Percentiles rank a stretch among this genome's conserved stretches.
Evolutionary conservation across 2,888 invertebrate genomes (phyloP).

Genomic region (Scaptomyza polygonia): DNA sequence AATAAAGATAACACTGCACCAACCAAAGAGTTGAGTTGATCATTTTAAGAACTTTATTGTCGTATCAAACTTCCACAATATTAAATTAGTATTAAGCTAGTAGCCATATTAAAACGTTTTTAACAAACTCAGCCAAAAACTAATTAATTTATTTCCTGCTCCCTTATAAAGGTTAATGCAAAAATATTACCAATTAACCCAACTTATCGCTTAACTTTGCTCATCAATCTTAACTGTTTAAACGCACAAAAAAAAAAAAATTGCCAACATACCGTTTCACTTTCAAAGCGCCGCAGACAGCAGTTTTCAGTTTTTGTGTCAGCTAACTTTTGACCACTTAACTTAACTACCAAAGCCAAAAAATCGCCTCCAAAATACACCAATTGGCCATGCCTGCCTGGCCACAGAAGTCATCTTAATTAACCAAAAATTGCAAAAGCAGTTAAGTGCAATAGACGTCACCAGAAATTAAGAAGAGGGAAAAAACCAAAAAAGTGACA

Average conservation of each 20-base stretch:
- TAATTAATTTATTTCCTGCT: not conserved
- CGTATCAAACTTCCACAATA: no score
- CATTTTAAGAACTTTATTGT: not conserved
- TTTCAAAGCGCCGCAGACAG: conserved; percentile 54
- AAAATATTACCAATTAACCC: not conserved
- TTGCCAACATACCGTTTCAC: conserved; percentile 45
- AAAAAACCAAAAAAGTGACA: conserved; percentile 39
- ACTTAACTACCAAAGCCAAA: conserved; percentile 16
- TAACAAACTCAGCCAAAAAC: not conserved
- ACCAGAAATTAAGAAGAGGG: conserved; percentile 29
- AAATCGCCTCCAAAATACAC: conserved; percentile 34
- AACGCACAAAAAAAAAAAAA: not conserved
- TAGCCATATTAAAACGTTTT: not conserved
- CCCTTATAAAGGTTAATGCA: not conserved
- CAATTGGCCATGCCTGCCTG: conserved; percentile 43
- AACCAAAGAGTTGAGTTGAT: no score
- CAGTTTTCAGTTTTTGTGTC: conserved; percentile 32
- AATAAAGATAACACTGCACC: not conserved
- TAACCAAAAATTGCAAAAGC: conserved; percentile 65
- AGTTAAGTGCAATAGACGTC: conserved; percentile 67
- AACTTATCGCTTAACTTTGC: conserved; percentile 14
- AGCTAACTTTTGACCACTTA: conserved; percentile 44
- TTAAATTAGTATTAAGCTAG: not conserved
- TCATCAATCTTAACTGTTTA: conserved; percentile 4
- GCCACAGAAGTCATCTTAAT: conserved; percentile 75